phyloP scores from a whole-genome alignment of 2,797 vertebrate species.

The Myripristis jacobus region DNA sequence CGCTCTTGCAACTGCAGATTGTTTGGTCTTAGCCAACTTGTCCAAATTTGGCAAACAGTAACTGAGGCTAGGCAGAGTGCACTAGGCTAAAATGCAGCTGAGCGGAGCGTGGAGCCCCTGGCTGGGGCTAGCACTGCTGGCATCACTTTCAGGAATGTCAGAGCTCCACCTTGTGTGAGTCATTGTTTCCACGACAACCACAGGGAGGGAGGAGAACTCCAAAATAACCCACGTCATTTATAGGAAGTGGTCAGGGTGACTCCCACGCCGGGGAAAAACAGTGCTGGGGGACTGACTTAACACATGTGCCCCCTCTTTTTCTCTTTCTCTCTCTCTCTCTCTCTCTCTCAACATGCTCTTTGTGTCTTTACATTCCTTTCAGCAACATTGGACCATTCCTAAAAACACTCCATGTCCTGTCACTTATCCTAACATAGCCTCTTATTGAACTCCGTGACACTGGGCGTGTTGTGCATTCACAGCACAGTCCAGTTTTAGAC shows the following conservation, averaged over 20 bases:
- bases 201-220: slow-evolving; percentile 24
- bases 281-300: slow-evolving; percentile 1
- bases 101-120: slow-evolving; percentile 16
- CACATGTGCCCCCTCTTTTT: slow-evolving; percentile 10
- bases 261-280: slow-evolving; percentile 6
- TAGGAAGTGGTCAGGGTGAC: slow-evolving; percentile 67
- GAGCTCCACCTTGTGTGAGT: slow-evolving; percentile 70
- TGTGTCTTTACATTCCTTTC: too few relatives aligned
- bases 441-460: neutral
- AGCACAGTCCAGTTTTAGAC: neutral
- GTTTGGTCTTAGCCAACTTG: neutral
- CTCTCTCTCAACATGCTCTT: too few relatives aligned
- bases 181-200: slow-evolving; percentile 68
- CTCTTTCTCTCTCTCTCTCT: too few relatives aligned
- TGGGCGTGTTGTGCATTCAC: neutral
- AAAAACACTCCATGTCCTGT: too few relatives aligned
- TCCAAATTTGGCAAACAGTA: neutral
- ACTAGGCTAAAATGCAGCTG: neutral
- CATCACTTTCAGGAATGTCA: slow-evolving; percentile 61
- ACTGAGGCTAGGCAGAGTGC: neutral
- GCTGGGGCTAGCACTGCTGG: slow-evolving; percentile 15
- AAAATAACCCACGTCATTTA: slow-evolving; percentile 44
- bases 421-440: too few relatives aligned
- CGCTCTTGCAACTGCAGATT: neutral
- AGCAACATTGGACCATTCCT: too few relatives aligned